Evolutionary conservation across 2,888 invertebrate species (phyloP).

Genomic region (Drosophila limbata): DNA sequence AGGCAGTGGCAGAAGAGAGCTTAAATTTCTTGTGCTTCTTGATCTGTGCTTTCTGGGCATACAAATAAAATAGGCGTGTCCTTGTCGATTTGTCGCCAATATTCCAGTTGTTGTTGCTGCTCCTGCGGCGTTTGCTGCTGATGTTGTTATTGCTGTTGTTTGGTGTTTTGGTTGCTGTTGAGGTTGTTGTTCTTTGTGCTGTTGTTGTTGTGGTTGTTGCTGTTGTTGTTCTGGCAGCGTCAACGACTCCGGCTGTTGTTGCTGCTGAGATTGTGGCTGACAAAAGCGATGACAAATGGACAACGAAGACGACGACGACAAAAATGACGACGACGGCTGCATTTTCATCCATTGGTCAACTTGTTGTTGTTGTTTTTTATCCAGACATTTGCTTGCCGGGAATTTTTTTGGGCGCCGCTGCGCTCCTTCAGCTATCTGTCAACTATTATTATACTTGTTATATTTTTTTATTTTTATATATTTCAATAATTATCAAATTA

Average conservation of each 20-base stretch:
- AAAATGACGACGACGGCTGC: conserved; percentile 81
- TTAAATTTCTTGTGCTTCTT: conserved; percentile 24
- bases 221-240: conserved; percentile 27
- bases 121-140: conserved; percentile 8
- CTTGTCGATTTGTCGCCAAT: conserved; percentile 8
- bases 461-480: conserved; percentile 1
- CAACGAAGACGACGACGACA: conserved; percentile 81
- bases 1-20: conserved; percentile 47
- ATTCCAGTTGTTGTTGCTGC: conserved; percentile 14
- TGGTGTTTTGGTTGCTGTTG: conserved; percentile 20
- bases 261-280: conserved; percentile 53
- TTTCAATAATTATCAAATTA: conserved; percentile 17
- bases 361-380: conserved; percentile 62
- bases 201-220: conserved; percentile 30
- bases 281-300: conserved; percentile 80
- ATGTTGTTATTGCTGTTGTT: conserved; percentile 7
- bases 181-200: conserved; percentile 20
- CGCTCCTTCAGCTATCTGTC: conserved; percentile 25
- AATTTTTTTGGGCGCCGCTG: conserved; percentile 32
- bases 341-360: conserved; percentile 83
- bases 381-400: conserved; percentile 81
- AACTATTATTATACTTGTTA: conserved; percentile 5
- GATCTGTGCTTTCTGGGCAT: conserved; percentile 28
- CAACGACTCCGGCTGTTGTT: conserved; percentile 39
- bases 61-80: conserved; percentile 32